Conservation (phyloP, 37 sponge, comb jelly and placozoan genomes). For the Bolinopsis microptera region DNA sequence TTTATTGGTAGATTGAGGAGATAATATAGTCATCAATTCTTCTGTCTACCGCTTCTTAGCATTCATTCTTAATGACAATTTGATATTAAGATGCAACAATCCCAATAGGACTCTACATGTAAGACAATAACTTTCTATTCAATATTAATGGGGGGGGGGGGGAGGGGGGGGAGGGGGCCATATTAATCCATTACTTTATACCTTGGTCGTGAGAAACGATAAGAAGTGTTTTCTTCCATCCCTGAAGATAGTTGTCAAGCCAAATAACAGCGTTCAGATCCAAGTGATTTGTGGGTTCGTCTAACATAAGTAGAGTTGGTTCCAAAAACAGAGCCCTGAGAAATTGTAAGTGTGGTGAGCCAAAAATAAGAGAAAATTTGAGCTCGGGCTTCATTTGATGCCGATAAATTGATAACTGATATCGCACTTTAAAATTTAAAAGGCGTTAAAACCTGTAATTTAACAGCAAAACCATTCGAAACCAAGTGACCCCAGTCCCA, state of each 20-base stretch:
- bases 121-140: too few relatives aligned
- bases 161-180: too few relatives aligned
- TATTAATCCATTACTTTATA: too few relatives aligned
- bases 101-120: too few relatives aligned
- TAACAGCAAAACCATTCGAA: too few relatives aligned
- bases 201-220: constrained; percentile 97
- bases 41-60: neutral
- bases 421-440: neutral
- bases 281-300: constrained; percentile 98
- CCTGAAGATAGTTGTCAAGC: constrained; percentile 96
- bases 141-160: too few relatives aligned
- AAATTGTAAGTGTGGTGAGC: too few relatives aligned
- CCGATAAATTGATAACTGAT: neutral
- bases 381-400: neutral
- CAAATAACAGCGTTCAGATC: constrained; percentile 99
- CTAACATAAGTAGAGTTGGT: constrained; percentile 93
- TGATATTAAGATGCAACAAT: neutral
- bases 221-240: constrained; percentile 98
- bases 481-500: too few relatives aligned
- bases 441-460: too few relatives aligned
- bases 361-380: neutral
- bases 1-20: neutral
- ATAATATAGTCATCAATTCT: neutral
- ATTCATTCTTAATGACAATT: neutral
- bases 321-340: constrained; percentile 95